Evolutionary conservation across 2,888 invertebrate species (phyloP).

Genomic region (Cantharis nigra): DNA sequence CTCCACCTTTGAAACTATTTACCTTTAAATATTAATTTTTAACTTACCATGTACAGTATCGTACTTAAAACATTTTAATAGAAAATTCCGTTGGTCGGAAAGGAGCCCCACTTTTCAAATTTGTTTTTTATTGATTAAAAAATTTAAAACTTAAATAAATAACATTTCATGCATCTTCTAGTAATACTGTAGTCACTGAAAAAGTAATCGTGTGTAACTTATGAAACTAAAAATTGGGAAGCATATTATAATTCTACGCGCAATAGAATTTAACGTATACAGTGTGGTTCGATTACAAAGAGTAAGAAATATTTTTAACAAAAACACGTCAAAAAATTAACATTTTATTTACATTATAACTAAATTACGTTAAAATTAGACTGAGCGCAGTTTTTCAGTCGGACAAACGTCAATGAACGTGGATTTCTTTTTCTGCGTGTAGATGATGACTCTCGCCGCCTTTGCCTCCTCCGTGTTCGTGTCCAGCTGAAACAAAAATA

Average conservation of each 20-base stretch:
- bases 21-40: constrained; percentile 15
- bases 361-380: not conserved
- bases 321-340: not conserved
- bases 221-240: not conserved
- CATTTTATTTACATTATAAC: not conserved
- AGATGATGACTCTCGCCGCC: not conserved
- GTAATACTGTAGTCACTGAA: not conserved
- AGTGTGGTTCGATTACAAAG: not conserved
- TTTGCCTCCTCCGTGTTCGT: constrained; percentile 36
- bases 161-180: not conserved
- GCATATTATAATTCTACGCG: not conserved
- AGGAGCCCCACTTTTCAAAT: not conserved
- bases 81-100: no score
- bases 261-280: not conserved
- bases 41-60: not conserved
- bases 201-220: not conserved
- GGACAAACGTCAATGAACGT: not conserved
- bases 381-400: not conserved
- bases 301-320: not conserved
- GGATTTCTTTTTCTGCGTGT: not conserved
- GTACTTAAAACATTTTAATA: no score
- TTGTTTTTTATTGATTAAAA: not conserved
- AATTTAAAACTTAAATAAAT: not conserved
- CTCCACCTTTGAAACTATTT: constrained; percentile 42
- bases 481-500: constrained; percentile 40